Evolutionary conservation across 2,113 vertebrate genomes (phyloP).

Genomic region (Stigmatopora nigra): DNA sequence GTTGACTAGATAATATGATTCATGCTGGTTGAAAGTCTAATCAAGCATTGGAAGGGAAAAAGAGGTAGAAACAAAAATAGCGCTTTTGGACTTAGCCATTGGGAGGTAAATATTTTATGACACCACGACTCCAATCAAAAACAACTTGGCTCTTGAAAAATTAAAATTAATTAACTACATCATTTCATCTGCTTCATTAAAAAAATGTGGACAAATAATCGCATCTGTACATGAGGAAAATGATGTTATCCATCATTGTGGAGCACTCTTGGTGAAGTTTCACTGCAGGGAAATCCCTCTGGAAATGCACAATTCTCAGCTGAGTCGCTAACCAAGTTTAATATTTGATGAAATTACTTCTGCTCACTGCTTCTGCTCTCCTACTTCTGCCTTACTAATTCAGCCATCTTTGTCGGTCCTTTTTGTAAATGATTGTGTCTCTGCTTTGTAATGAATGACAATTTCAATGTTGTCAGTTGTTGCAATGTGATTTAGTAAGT

Average conservation of each 20-base stretch:
- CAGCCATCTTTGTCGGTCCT: not conserved
- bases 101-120: not conserved
- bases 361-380: slow-evolving; percentile 56
- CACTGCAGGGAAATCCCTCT: slow-evolving; percentile 34
- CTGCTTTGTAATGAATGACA: slow-evolving; percentile 27
- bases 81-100: not conserved
- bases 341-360: slow-evolving; percentile 77
- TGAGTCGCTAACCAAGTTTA: slow-evolving; percentile 59
- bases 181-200: not conserved
- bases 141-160: not conserved
- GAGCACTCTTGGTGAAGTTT: not conserved
- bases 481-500: not conserved
- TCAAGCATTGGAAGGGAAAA: not conserved
- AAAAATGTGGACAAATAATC: not conserved
- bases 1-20: not conserved
- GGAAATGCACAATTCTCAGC: slow-evolving; percentile 37
- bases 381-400: slow-evolving; percentile 32
- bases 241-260: slow-evolving; percentile 9
- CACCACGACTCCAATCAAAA: not conserved
- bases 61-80: not conserved
- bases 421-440: slow-evolving; percentile 15
- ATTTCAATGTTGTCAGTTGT: slow-evolving; percentile 8
- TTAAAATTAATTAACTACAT: not conserved
- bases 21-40: not conserved
- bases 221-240: slow-evolving; percentile 31